Evolutionary conservation across 92 coral and sea anemone genomes (phyloP), one percentile per base, ranked within the genome.

Genomic region (Parazoanthus swiftii): DNA sequence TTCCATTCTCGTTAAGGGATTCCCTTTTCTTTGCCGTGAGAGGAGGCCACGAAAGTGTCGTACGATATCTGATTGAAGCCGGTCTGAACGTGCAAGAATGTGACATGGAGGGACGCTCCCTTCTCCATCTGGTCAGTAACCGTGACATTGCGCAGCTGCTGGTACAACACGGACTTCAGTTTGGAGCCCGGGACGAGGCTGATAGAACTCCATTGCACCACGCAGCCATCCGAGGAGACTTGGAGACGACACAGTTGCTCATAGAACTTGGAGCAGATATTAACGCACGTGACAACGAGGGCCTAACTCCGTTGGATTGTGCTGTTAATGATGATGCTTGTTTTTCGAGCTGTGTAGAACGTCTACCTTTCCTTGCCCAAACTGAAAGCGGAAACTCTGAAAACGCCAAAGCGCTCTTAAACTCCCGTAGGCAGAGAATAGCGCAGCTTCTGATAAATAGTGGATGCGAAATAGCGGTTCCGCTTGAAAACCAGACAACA

Each of bases 251-350:
- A 21, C 46, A 81, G 74, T 10, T 81, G 51, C 36, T 81, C 48
- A 38, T 81, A 37, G 85, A 81, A 7, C 85, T 38, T 56, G 85
- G 85, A 56, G 85, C 71, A 58, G 26, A 81, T 37, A 58, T 81
- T 7, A 81, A 81, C 72, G 85, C 85, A 35, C 51, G 85, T 21
- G 85, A 81, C 50, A 10, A 10, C 33, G 85, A 81, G 20, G 74
- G 85, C 6, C 85, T 81, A 10, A 81, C 85, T 33, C 85, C 85
- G 23, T 63, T 81, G 44, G 85, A 81, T 66, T 81, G 85, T 81
- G 85, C 85, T 33, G 44, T 81, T 18, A 81, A 81, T 14, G 50
- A 81, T 59, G 48, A 81, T 63, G 85, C 85, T 63, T 81, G 85
- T 81, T 81, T 81, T 36, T 37, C 74, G 20, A 81, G 36, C 74